Base-by-base conservation (phyloP, 2,113 vertebrate genomes). In the Larimichthys polyactis region DNA sequence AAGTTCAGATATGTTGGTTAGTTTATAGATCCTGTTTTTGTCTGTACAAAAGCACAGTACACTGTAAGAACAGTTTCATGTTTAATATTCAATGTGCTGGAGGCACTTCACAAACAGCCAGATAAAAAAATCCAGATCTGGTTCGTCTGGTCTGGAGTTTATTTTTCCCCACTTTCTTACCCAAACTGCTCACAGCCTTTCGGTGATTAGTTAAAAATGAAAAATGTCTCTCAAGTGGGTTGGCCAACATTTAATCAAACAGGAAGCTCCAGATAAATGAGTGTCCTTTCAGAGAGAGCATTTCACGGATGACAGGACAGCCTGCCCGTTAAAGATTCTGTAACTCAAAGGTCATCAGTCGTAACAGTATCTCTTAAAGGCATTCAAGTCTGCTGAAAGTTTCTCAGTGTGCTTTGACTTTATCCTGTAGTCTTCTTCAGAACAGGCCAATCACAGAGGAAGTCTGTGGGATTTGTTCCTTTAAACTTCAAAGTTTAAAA, bases 261-360 rank as follows among this genome's bases (percentile, higher is more conserved):
- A 32, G 46, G 44, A 57, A 17, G 54, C 52, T 81, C 11, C 46
- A 65, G 63, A 75, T 22, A 60, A 40, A 69, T 64, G 4, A 20
- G 10, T 11, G 51, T 82, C 63, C 36, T 77, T 32, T 63, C 32
- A 44, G 54, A 60, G 11, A 24, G 46, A 51, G 11, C 36, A 2
- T 72, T 85, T 79, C 60, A 83, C 22, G 27, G 52, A 49, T 73
- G 67, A 66, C 1, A 8, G 59, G 7, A 36, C 29, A 20, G 40
- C 36, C 27, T 59, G 58, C 73, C 76, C n/a, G 32, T 76, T 32
- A 27, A 66, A 80, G 57, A 22, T 4, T 49, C n/a, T 64, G 29
- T 32, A 24, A 71, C 64, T 84, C 52, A 77, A 43, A 84, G 78
- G 66, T 86, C 75, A 85, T 1, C 71, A 12, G 40, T 75, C 29